Conservation (phyloP, 2,113 vertebrate species). For the Chrysemys picta region DNA sequence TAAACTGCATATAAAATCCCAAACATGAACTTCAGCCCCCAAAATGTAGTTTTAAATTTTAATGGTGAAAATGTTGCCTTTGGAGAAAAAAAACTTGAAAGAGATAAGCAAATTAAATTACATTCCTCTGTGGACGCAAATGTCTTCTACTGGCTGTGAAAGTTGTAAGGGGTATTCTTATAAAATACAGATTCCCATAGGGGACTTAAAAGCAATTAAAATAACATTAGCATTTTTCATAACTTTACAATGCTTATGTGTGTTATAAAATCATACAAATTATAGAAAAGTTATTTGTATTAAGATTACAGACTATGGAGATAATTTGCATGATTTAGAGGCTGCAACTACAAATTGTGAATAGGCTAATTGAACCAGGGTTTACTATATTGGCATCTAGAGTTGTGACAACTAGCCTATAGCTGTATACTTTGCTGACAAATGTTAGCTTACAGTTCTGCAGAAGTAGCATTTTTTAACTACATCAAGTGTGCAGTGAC, state of each 20-base stretch:
- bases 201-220: slow-evolving; percentile 66
- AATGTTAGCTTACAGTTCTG: slow-evolving; percentile 25
- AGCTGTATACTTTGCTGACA: neutral
- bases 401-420: slow-evolving; percentile 31
- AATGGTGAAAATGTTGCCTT: neutral
- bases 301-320: slow-evolving; percentile 44
- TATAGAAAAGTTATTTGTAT: slow-evolving; percentile 57
- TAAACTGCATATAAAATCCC: neutral
- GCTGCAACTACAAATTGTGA: slow-evolving; percentile 36
- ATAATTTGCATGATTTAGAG: slow-evolving; percentile 44
- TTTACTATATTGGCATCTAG: neutral
- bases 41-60: neutral
- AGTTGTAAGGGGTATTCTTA: slow-evolving; percentile 34
- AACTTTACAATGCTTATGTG: slow-evolving; percentile 22
- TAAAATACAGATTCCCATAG: slow-evolving; percentile 53
- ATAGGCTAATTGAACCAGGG: neutral
- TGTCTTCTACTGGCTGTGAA: slow-evolving; percentile 53
- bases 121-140: slow-evolving; percentile 33
- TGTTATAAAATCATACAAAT: slow-evolving; percentile 60
- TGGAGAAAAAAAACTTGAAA: slow-evolving; percentile 6
- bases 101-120: slow-evolving; percentile 45
- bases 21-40: neutral
- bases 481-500: slow-evolving; percentile 15
- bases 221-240: slow-evolving; percentile 65
- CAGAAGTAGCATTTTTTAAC: slow-evolving; percentile 35